Evolutionary conservation across 1,140 invertebrate species (phyloP), one percentile per base, ranked within the genome.

Genomic region (Drosophila setifemur): DNA sequence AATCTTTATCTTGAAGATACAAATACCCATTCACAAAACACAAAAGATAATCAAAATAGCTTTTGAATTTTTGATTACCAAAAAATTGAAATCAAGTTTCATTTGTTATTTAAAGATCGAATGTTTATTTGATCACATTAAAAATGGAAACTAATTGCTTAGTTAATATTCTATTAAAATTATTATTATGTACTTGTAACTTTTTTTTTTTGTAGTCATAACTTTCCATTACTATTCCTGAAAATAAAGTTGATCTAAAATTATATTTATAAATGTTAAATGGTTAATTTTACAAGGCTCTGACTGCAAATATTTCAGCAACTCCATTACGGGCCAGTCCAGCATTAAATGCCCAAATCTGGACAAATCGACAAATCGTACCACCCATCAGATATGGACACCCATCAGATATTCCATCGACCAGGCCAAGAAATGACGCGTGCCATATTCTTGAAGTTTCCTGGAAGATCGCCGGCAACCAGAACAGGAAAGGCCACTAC

Each of bases 281-380:
- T 48, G 18, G 19, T 18, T n/a, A 25, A 21, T 3, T 26, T 9
- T 19, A 9, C 55, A 18, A 18, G 12, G 6, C 16, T 19, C 6
- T 16, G 21, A 23, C 6, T 9, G 28, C 1, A 68, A 55, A 69
- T 69, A 47, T 68, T 69, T 68, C 29, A 12, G 43, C 31, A 23
- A 23, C 12, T 28, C 42, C 64, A 53, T 47, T 26, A 4, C 18
- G 11, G 12, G 33, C 48, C 28, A 48, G 54, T 37, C 45, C 45
- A 52, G 40, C 39, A 69, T 77, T 31, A n/a, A 55, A 43, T 73
- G 48, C 11, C 73, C 71, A 19, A 60, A 73, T 83, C 28, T 52
- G 73, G 57, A 18, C 19, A 28, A 37, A 69, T 78, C 71, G 73
- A 82, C 78, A 82, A 82, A 82, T 82, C 61, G 78, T 63, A 78